Conservation (phyloP, 2,113 vertebrate species). For the Passer montanus region DNA sequence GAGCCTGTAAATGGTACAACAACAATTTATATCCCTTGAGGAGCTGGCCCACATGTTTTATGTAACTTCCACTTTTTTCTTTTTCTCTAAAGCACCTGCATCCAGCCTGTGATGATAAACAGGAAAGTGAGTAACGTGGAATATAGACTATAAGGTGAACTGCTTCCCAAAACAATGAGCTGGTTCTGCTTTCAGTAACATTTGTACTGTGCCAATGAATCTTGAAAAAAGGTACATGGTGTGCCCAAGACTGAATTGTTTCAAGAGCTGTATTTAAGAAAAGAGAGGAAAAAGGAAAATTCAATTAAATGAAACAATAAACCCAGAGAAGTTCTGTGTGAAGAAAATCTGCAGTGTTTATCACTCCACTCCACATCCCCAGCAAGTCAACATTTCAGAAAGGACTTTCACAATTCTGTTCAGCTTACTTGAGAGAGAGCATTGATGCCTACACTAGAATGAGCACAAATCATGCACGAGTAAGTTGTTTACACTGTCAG, state of each 20-base stretch:
- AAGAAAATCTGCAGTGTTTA: neutral
- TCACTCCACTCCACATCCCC: neutral
- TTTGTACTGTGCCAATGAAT: neutral
- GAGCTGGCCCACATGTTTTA: neutral
- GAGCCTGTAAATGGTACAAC: neutral
- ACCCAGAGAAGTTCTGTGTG: neutral
- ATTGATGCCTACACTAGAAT: neutral
- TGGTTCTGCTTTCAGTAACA: neutral
- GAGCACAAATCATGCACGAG: constrained; percentile 4
- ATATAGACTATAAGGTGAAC: neutral
- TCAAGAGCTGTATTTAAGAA: neutral
- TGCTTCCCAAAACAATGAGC: neutral
- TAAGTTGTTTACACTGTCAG: neutral
- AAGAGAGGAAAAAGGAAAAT: neutral
- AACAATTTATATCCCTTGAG: neutral
- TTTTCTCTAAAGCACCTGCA: neutral
- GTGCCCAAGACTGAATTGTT: neutral
- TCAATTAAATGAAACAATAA: neutral
- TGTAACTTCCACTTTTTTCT: neutral
- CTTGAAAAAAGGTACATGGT: neutral
- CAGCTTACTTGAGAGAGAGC: neutral
- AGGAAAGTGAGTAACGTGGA: neutral
- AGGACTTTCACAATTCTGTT: neutral
- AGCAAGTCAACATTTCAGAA: neutral
- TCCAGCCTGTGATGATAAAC: neutral